Percentiles rank a stretch among this genome's conserved stretches.
phyloP scores from a whole-genome alignment of 2,888 invertebrate genomes.

The Cataglyphis altisquamis region DNA sequence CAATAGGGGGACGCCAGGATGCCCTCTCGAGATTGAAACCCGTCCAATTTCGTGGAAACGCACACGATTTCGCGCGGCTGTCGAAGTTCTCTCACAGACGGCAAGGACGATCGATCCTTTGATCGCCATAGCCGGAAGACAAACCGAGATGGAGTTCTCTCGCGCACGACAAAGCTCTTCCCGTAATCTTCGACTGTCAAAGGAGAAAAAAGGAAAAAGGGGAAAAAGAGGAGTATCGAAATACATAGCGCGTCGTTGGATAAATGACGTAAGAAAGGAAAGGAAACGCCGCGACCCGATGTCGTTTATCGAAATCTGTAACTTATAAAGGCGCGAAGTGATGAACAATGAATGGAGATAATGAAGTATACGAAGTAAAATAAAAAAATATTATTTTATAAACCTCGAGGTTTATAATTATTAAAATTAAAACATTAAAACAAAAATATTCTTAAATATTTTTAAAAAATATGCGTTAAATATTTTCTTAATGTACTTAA shows the following conservation, averaged over 20 bases:
- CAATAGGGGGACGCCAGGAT: neutral
- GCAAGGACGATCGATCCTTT: slow-evolving; percentile 52
- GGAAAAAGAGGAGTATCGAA: neutral
- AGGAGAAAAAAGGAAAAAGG: neutral
- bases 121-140: slow-evolving; percentile 54
- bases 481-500: neutral
- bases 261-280: slow-evolving; percentile 1
- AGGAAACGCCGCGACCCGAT: slow-evolving; percentile 11
- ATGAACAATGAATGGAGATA: neutral
- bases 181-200: slow-evolving; percentile 38
- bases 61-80: slow-evolving; percentile 35
- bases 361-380: neutral
- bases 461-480: neutral
- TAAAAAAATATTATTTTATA: neutral
- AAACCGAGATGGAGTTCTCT: slow-evolving; percentile 39
- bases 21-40: slow-evolving; percentile 48
- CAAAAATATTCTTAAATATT: neutral
- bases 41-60: slow-evolving; percentile 53
- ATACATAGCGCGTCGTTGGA: slow-evolving; percentile 1
- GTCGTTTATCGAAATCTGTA: slow-evolving; percentile 42
- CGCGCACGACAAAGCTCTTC: slow-evolving; percentile 46
- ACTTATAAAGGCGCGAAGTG: neutral
- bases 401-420: neutral
- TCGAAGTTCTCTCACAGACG: neutral
- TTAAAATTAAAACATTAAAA: neutral